Base-by-base conservation (phyloP, 2,888 invertebrate genomes). In the Clostera curtula region DNA sequence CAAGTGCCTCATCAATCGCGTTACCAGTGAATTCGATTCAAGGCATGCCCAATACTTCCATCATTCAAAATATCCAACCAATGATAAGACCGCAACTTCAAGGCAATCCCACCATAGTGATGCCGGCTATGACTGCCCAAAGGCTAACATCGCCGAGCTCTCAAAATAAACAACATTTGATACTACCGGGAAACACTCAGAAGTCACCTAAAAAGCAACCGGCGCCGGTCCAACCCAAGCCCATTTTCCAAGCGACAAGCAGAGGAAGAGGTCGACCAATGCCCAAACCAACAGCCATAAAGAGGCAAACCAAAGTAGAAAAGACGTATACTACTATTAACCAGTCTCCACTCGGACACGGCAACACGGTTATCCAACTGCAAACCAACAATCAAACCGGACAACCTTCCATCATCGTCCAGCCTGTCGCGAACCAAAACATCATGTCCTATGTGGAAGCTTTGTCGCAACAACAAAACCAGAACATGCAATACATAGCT, bases 401-500 rank as follows among this genome's bases (percentile, higher is more conserved):
- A 2, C 86, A 87, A 41, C 90, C 90, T 1, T 87, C 89, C 1
- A 87, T 92, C 10, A 89, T 91, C 42, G 85, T 92, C 1, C 91
- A 91, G 56, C 90, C 90, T 50, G 80, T 89, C 5, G 69, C 72
- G 14, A 85, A 85, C 50, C 86, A 87, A 29, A 87, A 86, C 28
- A 79, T 88, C 18, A 85, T 88, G 80, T 88, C 89, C 2, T 90
- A 90, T 64, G 88, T 91, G 2, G 90, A 91, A 54, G 85, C 89
- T 1, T 80, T 90, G 42, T 90, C 90, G 25, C 90, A 90, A 49
- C 88, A 89, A 43, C 87, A 89, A 29, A 88, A 88, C 31, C 90
- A 90, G 59, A 90, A 90, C 56, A 82, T 93, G 66, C 93, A 93
- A 52, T 93, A 93, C 49, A 89, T 93, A 22, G 88, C 92, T 5